These are phyloP conservation scores for Oplegnathus fasciatus DNA, from an alignment of 2,113 vertebrate species.

Conservation along the genomic window DNA sequence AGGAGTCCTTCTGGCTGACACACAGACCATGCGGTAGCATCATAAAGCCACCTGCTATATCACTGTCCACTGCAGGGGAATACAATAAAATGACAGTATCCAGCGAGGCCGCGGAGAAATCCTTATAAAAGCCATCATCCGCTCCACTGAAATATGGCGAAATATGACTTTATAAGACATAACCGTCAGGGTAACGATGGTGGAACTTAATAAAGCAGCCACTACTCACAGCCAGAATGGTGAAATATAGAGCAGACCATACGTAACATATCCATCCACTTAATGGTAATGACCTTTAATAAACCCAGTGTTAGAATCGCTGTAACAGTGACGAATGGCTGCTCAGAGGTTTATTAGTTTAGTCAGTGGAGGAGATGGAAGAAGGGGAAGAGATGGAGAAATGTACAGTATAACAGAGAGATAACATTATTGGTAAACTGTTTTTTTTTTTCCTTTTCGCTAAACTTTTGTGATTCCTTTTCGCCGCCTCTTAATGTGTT, in stretches of 20 bases:
- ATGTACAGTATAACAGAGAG: neutral
- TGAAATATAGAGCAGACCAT: slow-evolving; percentile 63
- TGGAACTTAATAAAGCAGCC: slow-evolving; percentile 70
- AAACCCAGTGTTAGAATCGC: slow-evolving; percentile 62
- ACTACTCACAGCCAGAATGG: slow-evolving; percentile 34
- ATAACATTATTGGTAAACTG: neutral
- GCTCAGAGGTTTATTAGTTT: slow-evolving; percentile 62
- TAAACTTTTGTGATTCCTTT: neutral
- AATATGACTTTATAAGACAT: slow-evolving; percentile 70
- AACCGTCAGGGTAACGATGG: slow-evolving; percentile 62
- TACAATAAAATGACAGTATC: slow-evolving; percentile 49
- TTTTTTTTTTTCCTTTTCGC: neutral
- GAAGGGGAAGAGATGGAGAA: slow-evolving; percentile 13
- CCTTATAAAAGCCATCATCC: slow-evolving; percentile 68
- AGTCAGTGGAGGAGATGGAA: slow-evolving; percentile 51
- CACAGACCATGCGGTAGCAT: slow-evolving; percentile 1
- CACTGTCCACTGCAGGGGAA: slow-evolving; percentile 49
- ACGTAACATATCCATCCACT: slow-evolving; percentile 70
- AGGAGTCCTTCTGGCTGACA: slow-evolving; percentile 3
- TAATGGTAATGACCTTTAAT: slow-evolving; percentile 79
- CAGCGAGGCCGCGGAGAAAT: slow-evolving; percentile 27
- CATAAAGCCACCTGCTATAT: slow-evolving; percentile 39
- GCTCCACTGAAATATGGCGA: slow-evolving; percentile 64
- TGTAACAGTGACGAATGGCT: slow-evolving; percentile 68
- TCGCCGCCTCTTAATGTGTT: slow-evolving; percentile 12